phyloP scores from a whole-genome alignment of 1,140 invertebrate genomes.

The Atta cephalotes region DNA sequence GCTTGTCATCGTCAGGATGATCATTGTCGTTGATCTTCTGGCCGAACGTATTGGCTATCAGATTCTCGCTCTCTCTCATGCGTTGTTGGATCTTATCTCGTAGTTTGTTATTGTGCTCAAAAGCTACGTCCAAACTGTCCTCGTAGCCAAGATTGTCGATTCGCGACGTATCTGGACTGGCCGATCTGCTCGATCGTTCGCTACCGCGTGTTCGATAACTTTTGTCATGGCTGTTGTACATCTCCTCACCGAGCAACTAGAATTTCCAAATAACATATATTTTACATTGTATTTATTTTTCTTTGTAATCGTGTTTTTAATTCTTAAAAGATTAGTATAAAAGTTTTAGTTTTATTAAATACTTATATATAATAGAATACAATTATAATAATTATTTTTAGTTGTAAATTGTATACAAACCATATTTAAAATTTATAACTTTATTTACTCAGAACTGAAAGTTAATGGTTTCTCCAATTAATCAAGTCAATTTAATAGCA shows the following conservation, averaged over 20 bases:
- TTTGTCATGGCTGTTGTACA: conserved; percentile 80
- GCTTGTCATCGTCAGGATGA: conserved; percentile 30
- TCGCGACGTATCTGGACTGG: conserved; percentile 77
- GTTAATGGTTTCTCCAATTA: not conserved
- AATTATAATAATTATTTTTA: not conserved
- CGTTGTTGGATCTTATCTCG: conserved; percentile 85
- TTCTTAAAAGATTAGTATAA: not conserved
- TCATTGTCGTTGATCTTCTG: conserved; percentile 69
- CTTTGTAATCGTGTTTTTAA: not conserved
- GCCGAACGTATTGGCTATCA: conserved; percentile 82
- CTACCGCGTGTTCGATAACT: conserved; percentile 76
- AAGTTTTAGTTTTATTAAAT: not conserved
- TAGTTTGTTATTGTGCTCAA: conserved; percentile 85
- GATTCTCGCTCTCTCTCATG: conserved; percentile 84
- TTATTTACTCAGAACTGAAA: not conserved
- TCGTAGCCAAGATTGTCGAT: conserved; percentile 82
- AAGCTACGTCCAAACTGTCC: conserved; percentile 84
- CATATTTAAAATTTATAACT: not conserved
- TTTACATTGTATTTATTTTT: not conserved
- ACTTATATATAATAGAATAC: not conserved
- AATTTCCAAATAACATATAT: conserved; percentile 53
- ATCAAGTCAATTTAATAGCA: not conserved
- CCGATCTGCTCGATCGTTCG: conserved; percentile 79
- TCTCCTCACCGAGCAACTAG: conserved; percentile 84
- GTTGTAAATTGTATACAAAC: not conserved